These are phyloP conservation scores for Pseudopleuronectes americanus DNA, from an alignment of 2,797 vertebrate species.

Conservation along the genomic window DNA sequence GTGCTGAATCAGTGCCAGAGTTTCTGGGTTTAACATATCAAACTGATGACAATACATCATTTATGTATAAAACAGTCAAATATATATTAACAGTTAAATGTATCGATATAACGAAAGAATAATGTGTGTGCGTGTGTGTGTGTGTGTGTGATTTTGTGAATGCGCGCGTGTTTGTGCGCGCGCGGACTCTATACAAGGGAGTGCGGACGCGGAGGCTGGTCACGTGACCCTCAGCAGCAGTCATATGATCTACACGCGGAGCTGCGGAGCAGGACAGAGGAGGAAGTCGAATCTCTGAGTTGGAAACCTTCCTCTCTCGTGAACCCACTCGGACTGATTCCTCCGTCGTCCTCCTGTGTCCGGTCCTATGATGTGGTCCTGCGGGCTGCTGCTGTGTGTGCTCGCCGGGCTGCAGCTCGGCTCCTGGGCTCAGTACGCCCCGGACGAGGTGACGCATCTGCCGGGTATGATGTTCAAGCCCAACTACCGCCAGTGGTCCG, in stretches of 20 bases:
- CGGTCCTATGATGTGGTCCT: constrained; percentile 34
- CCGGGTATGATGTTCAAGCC: constrained; percentile 81
- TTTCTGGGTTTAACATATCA: no score
- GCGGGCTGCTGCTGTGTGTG: constrained; percentile 34
- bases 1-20: background rate
- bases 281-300: background rate
- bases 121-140: no score
- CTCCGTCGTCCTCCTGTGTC: background rate
- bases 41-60: no score
- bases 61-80: no score
- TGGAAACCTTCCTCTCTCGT: background rate
- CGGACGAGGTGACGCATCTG: constrained; percentile 77
- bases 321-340: background rate
- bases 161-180: no score
- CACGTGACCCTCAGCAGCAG: constrained; percentile 39
- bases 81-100: no score
- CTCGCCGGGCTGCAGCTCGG: constrained; percentile 41
- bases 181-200: no score
- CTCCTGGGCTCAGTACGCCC: constrained; percentile 68
- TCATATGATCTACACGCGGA: constrained; percentile 44
- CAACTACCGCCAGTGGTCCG: constrained; percentile 83
- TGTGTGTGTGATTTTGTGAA: no score
- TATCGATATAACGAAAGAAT: no score
- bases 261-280: fast-evolving
- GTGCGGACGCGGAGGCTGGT: constrained; percentile 3